Percentiles rank a stretch among this genome's conserved stretches.
phyloP scores from a whole-genome alignment of 2,113 vertebrate genomes.

The Hymenochirus boettgeri region DNA sequence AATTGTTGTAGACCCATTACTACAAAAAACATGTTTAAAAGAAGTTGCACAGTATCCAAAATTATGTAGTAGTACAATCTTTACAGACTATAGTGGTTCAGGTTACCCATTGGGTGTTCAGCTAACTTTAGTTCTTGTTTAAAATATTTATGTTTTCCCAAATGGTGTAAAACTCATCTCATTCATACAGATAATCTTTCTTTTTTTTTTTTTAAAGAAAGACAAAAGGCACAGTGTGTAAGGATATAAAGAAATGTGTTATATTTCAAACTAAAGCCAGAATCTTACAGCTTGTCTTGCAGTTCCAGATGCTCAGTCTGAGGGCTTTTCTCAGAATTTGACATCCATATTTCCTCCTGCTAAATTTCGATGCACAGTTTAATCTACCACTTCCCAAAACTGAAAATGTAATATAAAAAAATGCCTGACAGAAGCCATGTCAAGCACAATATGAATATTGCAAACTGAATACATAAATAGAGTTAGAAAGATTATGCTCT shows the following conservation, averaged over 20 bases:
- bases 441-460: conserved; percentile 20
- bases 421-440: conserved; percentile 20
- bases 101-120: too few relatives aligned
- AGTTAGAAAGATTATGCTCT: conserved; percentile 20
- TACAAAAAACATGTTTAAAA: too few relatives aligned
- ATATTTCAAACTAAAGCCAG: not conserved
- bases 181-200: too few relatives aligned
- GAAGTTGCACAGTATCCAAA: too few relatives aligned
- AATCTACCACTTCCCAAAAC: conserved; percentile 27
- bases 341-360: conserved; percentile 11
- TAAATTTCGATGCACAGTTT: conserved; percentile 21
- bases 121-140: too few relatives aligned
- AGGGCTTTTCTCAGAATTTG: conserved; percentile 20
- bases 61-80: too few relatives aligned
- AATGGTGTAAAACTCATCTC: too few relatives aligned
- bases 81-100: too few relatives aligned
- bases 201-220: too few relatives aligned
- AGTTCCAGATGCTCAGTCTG: not conserved
- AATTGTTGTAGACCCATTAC: too few relatives aligned
- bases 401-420: conserved; percentile 30
- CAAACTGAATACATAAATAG: conserved; percentile 27
- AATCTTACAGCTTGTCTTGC: not conserved
- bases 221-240: too few relatives aligned
- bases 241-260: not conserved
- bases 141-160: too few relatives aligned